Evolutionary conservation across 2,888 invertebrate genomes (phyloP).

Genomic region (Heliothis peltigera): DNA sequence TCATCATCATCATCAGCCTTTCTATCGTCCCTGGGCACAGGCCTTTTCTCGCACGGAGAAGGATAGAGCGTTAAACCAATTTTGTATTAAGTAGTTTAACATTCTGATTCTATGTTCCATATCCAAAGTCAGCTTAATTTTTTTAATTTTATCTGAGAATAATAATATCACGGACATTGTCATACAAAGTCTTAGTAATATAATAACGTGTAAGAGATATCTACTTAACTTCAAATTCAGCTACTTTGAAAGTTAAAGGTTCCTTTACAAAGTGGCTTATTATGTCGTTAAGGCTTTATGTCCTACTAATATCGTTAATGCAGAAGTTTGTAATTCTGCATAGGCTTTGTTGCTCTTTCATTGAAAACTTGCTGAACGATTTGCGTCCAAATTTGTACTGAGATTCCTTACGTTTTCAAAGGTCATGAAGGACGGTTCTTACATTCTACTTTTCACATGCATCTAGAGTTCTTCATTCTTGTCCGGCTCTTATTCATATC

Average conservation of each 20-base stretch:
- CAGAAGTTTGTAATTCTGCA: not conserved
- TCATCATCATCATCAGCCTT: no score
- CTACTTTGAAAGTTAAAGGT: slow-evolving; percentile 2
- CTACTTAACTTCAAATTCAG: not conserved
- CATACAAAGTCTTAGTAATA: slow-evolving; percentile 1
- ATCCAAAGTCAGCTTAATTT: not conserved
- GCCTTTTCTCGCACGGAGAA: no score
- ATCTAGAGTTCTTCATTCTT: no score
- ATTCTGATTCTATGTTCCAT: no score
- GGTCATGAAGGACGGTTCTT: not conserved
- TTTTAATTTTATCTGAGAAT: not conserved
- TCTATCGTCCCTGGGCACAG: no score
- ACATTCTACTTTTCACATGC: not conserved
- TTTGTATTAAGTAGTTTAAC: no score
- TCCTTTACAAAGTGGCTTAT: not conserved
- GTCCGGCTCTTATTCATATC: no score
- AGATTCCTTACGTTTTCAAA: not conserved
- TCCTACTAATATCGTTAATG: not conserved
- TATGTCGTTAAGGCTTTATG: not conserved
- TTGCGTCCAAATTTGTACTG: not conserved
- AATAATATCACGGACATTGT: not conserved
- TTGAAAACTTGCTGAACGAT: not conserved
- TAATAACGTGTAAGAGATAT: slow-evolving; percentile 1
- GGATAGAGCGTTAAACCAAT: no score
- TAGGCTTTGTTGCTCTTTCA: not conserved